A percentile compares a stretch with the other conserved stretches of the same genome.
Evolutionary conservation across 2,113 vertebrate genomes (phyloP).

Genomic region (Aleadryas rufinucha): DNA sequence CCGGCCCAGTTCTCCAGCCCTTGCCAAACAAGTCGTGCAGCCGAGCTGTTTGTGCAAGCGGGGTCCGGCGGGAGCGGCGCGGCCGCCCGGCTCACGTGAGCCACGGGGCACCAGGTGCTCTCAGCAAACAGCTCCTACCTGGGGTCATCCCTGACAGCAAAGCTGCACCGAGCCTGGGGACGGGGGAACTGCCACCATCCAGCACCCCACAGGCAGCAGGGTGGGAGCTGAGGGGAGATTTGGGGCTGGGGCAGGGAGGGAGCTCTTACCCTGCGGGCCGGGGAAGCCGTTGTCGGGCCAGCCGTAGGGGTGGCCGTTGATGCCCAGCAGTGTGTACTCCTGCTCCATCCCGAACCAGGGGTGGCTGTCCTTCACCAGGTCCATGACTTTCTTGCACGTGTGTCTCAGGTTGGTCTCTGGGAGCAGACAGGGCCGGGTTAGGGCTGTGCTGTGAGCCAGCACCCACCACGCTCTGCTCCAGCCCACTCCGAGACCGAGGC

Average conservation of each 20-base stretch:
- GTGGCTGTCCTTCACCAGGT: conserved; percentile 45
- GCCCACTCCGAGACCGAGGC: fast-evolving
- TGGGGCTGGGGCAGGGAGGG: neutral
- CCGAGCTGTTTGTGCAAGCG: neutral
- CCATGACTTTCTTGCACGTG: conserved; percentile 67
- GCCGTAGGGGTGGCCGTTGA: conserved; percentile 61
- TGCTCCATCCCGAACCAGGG: conserved; percentile 78
- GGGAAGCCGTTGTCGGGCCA: conserved; percentile 71
- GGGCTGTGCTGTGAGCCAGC: fast-evolving
- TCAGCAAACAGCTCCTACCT: neutral
- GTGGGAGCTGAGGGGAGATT: neutral
- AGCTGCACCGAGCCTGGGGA: fast-evolving
- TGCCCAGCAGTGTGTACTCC: conserved; percentile 66
- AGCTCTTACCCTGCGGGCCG: conserved; percentile 55
- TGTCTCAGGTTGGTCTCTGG: conserved; percentile 75
- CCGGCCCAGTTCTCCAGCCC: neutral
- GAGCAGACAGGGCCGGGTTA: neutral
- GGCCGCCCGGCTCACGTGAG: neutral
- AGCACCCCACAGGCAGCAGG: neutral
- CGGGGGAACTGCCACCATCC: fast-evolving
- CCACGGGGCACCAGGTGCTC: neutral
- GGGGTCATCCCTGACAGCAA: neutral
- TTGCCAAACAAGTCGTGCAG: conserved; percentile 28
- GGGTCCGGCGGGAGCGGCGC: neutral
- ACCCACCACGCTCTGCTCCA: fast-evolving